These are phyloP conservation scores for Rhodinocichla rosea DNA, from an alignment of 2,113 vertebrate species.

Conservation along the genomic window DNA sequence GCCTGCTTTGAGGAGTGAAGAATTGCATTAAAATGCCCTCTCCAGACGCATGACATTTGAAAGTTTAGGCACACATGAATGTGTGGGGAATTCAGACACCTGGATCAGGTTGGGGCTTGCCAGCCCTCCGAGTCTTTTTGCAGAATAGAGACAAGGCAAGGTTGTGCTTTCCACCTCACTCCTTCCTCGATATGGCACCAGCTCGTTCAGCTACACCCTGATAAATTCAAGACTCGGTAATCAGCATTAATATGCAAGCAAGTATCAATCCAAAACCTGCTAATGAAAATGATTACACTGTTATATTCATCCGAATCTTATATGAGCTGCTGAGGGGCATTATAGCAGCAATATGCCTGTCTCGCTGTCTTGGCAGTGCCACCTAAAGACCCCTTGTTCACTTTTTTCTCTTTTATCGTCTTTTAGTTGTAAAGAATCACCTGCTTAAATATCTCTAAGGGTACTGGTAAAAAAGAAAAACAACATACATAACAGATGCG, in stretches of 20 bases:
- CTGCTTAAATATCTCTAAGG: constrained; percentile 61
- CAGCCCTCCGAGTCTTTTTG: background rate
- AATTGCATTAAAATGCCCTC: constrained; percentile 60
- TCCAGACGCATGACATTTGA: constrained; percentile 64
- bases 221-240: constrained; percentile 18
- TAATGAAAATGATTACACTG: constrained; percentile 59
- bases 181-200: background rate
- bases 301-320: constrained; percentile 68
- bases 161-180: constrained; percentile 18
- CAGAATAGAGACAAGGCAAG: constrained; percentile 9
- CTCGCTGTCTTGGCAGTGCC: constrained; percentile 21
- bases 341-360: background rate
- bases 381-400: constrained; percentile 63
- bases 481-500: constrained; percentile 66
- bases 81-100: constrained; percentile 72
- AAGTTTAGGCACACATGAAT: constrained; percentile 67
- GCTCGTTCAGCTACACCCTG: constrained; percentile 29
- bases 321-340: constrained; percentile 50
- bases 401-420: constrained; percentile 54
- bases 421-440: constrained; percentile 55
- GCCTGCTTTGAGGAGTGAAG: constrained; percentile 56
- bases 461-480: constrained; percentile 59
- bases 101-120: constrained; percentile 59
- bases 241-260: constrained; percentile 62
- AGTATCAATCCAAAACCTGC: constrained; percentile 60